Evolutionary conservation across 2,113 vertebrate species (phyloP).

Genomic region (Ramphastos sulfuratus): DNA sequence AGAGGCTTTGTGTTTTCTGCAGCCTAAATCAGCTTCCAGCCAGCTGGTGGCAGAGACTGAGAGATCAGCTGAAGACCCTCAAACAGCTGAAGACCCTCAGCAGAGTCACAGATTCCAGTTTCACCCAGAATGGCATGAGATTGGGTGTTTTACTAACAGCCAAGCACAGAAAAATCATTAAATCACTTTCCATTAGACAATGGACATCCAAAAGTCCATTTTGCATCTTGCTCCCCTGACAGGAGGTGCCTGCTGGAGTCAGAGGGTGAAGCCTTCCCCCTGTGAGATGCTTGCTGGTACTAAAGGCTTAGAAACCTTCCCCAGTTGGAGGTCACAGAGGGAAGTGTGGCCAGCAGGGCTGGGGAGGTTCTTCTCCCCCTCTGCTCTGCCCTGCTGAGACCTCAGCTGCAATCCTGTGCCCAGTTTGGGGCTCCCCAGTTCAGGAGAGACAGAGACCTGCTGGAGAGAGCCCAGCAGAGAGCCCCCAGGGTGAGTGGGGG

Average conservation of each 20-base stretch:
- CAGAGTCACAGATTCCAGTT: neutral
- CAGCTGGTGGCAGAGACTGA: neutral
- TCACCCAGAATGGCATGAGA: neutral
- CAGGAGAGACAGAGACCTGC: no score
- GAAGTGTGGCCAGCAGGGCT: neutral
- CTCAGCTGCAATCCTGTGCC: no score
- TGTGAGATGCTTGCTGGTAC: neutral
- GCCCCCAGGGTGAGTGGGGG: no score
- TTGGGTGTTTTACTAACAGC: neutral
- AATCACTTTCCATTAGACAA: neutral
- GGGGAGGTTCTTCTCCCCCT: no score
- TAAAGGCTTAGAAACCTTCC: neutral
- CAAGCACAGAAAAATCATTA: neutral
- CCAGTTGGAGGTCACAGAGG: no score
- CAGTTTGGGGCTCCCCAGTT: no score
- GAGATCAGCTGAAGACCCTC: neutral
- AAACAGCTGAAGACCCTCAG: neutral
- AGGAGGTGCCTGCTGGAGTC: neutral
- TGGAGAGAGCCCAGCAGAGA: no score
- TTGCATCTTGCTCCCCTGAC: no score
- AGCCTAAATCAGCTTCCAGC: neutral
- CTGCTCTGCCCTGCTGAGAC: no score
- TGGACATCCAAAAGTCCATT: neutral
- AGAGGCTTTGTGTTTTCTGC: neutral
- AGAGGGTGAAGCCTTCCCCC: neutral